Percentiles rank a stretch among this genome's conserved stretches.
Conservation (phyloP, 1,140 invertebrate genomes). For the Eueides isabella region DNA sequence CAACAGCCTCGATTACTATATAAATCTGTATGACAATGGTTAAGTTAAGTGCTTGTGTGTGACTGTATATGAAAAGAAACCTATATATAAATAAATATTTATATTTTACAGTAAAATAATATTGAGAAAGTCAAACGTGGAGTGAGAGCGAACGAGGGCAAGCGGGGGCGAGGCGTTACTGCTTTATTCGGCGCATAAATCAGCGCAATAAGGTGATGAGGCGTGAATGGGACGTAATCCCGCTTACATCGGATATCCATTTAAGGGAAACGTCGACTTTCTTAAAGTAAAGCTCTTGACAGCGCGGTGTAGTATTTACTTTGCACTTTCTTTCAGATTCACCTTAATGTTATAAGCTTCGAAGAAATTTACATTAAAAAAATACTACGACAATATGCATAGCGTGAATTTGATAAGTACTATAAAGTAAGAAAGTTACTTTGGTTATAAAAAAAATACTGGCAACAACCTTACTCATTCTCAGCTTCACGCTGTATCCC, state of each 20-base stretch:
- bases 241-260: constrained; percentile 10
- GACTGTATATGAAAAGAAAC: too few relatives aligned
- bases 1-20: too few relatives aligned
- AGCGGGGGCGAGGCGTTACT: too few relatives aligned
- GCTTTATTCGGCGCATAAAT: constrained; percentile 5
- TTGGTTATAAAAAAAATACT: neutral
- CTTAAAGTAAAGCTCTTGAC: neutral
- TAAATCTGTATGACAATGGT: too few relatives aligned
- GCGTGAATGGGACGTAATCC: constrained; percentile 10
- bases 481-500: too few relatives aligned
- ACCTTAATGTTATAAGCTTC: neutral
- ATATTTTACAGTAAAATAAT: neutral
- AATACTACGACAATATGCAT: neutral
- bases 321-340: neutral
- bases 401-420: neutral
- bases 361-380: constrained; percentile 2
- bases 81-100: too few relatives aligned
- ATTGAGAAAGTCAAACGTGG: neutral
- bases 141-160: neutral
- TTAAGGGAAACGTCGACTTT: neutral
- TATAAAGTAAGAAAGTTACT: neutral
- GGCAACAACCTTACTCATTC: neutral
- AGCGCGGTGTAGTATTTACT: neutral
- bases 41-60: too few relatives aligned
- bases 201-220: constrained; percentile 8